Conservation (phyloP, 23 tunicate genomes). For the Trididemnum nubilum region DNA sequence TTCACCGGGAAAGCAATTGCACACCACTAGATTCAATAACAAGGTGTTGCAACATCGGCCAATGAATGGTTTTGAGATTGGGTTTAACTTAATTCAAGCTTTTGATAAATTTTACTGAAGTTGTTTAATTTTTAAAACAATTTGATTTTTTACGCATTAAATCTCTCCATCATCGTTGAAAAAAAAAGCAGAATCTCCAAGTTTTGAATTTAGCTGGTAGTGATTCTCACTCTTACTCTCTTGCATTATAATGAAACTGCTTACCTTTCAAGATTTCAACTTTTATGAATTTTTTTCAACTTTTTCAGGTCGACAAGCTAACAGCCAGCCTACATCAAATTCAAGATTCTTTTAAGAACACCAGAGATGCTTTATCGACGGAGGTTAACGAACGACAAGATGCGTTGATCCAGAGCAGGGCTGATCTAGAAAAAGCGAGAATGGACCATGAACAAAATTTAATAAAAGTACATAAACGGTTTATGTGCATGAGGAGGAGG, state of each 20-base stretch:
- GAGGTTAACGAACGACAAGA: slow-evolving; percentile 59
- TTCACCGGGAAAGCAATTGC: too few relatives aligned
- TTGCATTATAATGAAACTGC: not conserved
- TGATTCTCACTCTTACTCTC: too few relatives aligned
- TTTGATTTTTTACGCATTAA: too few relatives aligned
- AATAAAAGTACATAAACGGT: slow-evolving; percentile 18
- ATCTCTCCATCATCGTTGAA: too few relatives aligned
- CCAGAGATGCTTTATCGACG: slow-evolving; percentile 48
- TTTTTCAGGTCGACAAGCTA: slow-evolving; percentile 49
- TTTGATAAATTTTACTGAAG: too few relatives aligned
- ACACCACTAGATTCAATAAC: too few relatives aligned
- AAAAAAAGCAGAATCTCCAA: too few relatives aligned
- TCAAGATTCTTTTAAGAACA: slow-evolving; percentile 60
- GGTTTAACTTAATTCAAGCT: too few relatives aligned
- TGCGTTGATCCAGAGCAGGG: slow-evolving; percentile 19
- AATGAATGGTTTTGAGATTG: too few relatives aligned
- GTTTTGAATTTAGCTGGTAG: too few relatives aligned
- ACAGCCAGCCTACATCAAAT: slow-evolving; percentile 58
- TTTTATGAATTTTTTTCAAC: not conserved
- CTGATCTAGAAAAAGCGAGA: slow-evolving; percentile 41
- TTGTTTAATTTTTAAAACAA: too few relatives aligned
- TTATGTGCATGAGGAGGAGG: not conserved
- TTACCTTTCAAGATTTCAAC: not conserved
- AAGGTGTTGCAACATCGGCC: too few relatives aligned
- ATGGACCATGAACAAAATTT: slow-evolving; percentile 47